These are phyloP conservation scores for Siniperca obscura DNA, from an alignment of 2,797 vertebrate genomes.

Conservation along the genomic window DNA sequence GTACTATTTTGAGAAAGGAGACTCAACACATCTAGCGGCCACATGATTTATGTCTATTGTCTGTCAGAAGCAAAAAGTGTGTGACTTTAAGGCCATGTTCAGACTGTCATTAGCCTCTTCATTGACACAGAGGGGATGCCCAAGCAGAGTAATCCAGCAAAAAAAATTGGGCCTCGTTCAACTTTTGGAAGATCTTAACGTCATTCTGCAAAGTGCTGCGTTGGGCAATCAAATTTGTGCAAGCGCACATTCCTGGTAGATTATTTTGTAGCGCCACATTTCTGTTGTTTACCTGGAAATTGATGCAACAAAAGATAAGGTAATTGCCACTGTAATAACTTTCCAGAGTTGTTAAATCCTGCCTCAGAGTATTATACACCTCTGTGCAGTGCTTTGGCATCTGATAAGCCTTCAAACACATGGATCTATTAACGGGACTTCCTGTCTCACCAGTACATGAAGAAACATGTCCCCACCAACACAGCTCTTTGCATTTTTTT, in stretches of 20 bases:
- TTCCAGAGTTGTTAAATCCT: not conserved
- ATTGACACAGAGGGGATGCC: too few species aligned
- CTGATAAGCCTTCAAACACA: too few species aligned
- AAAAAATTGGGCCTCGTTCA: not conserved
- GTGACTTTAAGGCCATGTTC: too few species aligned
- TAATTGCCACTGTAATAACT: not conserved
- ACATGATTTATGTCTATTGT: not conserved
- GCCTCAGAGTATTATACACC: too few species aligned
- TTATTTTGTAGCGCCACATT: not conserved
- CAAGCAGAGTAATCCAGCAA: not conserved
- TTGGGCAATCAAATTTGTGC: not conserved
- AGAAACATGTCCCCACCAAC: too few species aligned
- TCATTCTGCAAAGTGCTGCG: not conserved
- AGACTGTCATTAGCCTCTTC: not conserved
- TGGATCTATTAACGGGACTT: too few species aligned
- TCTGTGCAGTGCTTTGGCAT: too few species aligned
- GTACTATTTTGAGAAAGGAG: not conserved
- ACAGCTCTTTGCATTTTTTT: too few species aligned
- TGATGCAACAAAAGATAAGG: not conserved
- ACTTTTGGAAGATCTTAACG: too few species aligned
- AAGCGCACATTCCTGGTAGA: too few species aligned
- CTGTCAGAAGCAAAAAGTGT: not conserved
- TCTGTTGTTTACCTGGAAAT: not conserved
- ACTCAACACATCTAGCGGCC: too few species aligned
- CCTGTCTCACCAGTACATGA: too few species aligned